These are phyloP conservation scores for Macropus fuliginosus DNA, from an alignment of 2,797 vertebrate species.

Conservation along the genomic window DNA sequence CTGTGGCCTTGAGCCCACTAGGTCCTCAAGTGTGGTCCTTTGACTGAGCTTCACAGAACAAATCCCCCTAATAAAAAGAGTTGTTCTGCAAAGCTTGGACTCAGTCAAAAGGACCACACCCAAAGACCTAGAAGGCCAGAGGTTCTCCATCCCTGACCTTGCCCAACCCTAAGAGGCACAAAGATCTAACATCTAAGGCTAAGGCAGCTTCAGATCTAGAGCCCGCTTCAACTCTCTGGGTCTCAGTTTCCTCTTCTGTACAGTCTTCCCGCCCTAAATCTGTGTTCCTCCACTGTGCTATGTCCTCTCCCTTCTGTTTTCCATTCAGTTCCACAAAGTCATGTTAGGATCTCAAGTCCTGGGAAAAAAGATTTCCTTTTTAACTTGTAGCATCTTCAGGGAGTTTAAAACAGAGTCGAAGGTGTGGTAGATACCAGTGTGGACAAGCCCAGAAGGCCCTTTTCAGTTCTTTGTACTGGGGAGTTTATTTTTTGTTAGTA, in stretches of 20 bases:
- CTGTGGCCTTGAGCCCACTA: too few species aligned
- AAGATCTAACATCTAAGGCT: neutral
- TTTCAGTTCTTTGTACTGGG: constrained; percentile 65
- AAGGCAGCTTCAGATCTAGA: neutral
- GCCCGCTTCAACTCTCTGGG: neutral
- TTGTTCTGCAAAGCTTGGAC: too few species aligned
- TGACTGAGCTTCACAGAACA: too few species aligned
- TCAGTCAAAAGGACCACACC: too few species aligned
- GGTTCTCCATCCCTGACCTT: neutral
- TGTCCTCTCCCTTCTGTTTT: neutral
- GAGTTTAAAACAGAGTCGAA: constrained; percentile 14
- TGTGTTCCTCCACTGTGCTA: neutral
- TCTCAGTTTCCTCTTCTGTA: neutral
- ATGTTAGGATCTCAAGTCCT: neutral
- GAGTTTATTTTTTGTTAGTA: constrained; percentile 82
- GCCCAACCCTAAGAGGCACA: neutral
- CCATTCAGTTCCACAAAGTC: neutral
- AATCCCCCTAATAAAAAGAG: too few species aligned
- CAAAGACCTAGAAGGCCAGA: too few species aligned
- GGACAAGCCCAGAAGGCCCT: constrained; percentile 59
- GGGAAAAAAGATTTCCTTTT: constrained; percentile 2
- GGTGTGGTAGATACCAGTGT: constrained; percentile 44
- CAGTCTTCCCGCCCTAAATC: neutral
- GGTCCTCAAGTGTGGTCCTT: too few species aligned
- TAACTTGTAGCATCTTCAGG: constrained; percentile 69